Evolutionary conservation across 2,888 invertebrate genomes (phyloP).

Genomic region (Napeogenes sylphis): DNA sequence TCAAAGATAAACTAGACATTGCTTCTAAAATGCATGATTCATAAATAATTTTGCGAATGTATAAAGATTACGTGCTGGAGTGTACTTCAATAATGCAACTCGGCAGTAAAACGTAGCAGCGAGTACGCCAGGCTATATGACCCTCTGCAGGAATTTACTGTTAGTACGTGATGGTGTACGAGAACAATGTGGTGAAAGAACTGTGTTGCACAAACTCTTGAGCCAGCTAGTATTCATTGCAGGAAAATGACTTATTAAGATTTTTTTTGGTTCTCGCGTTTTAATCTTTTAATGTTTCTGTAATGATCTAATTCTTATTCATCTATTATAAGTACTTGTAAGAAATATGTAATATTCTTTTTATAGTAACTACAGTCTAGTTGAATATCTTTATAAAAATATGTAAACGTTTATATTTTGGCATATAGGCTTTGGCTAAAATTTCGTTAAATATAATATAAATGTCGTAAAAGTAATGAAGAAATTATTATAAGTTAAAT

Average conservation of each 20-base stretch:
- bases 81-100: slow-evolving; percentile 62
- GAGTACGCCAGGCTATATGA: slow-evolving; percentile 61
- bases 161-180: slow-evolving; percentile 37
- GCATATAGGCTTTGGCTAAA: too few relatives aligned
- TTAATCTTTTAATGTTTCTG: too few relatives aligned
- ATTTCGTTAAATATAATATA: too few relatives aligned
- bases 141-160: slow-evolving; percentile 41
- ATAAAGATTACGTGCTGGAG: slow-evolving; percentile 29
- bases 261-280: too few relatives aligned
- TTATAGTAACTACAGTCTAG: too few relatives aligned
- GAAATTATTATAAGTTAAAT: too few relatives aligned
- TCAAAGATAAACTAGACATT: slow-evolving; percentile 16
- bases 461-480: too few relatives aligned
- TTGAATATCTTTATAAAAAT: too few relatives aligned
- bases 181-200: slow-evolving; percentile 38
- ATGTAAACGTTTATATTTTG: too few relatives aligned
- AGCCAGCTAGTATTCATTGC: not conserved
- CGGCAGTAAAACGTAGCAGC: slow-evolving; percentile 59
- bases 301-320: too few relatives aligned
- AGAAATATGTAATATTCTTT: too few relatives aligned
- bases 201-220: slow-evolving; percentile 11
- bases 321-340: too few relatives aligned
- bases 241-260: not conserved
- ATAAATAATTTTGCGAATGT: slow-evolving; percentile 31
- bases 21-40: slow-evolving; percentile 26